Conservation (phyloP, 1,140 invertebrate species). For the Scaptomyza hsui region DNA sequence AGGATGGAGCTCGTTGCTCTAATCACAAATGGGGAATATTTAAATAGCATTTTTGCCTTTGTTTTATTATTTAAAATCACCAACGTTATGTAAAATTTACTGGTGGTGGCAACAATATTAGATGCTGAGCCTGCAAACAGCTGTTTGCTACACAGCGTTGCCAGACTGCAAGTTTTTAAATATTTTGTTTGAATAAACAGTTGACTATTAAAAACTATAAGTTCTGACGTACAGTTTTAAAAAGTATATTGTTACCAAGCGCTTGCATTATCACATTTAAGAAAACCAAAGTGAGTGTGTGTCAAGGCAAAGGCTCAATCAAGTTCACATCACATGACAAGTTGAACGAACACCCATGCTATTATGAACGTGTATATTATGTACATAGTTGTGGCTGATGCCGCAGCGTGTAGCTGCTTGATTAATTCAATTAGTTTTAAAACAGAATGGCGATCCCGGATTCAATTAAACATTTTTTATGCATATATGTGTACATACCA, state of each 20-base stretch:
- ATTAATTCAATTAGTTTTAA: conserved; percentile 71
- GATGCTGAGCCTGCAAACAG: conserved; percentile 37
- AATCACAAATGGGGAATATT: conserved; percentile 16
- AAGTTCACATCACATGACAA: conserved; percentile 62
- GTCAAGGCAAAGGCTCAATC: conserved; percentile 62
- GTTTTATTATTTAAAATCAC: conserved; percentile 25
- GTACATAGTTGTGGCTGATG: conserved; percentile 7
- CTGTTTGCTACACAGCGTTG: conserved; percentile 41
- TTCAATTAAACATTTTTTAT: conserved; percentile 1
- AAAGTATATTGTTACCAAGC: conserved; percentile 51
- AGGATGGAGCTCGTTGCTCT: conserved; percentile 3
- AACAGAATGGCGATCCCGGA: conserved; percentile 63
- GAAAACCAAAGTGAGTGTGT: conserved; percentile 44
- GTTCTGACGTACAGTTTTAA: neutral
- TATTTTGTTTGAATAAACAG: conserved; percentile 13
- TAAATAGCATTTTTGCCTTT: conserved; percentile 42
- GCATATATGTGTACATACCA: neutral
- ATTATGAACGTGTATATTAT: neutral
- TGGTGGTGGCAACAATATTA: neutral
- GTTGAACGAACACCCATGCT: conserved; percentile 50
- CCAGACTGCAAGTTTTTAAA: conserved; percentile 14
- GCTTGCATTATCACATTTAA: conserved; percentile 35
- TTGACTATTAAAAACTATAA: conserved; percentile 23
- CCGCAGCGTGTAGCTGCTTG: conserved; percentile 30
- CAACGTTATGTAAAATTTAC: conserved; percentile 55